Evolutionary conservation across 1,140 invertebrate species (phyloP).

Genomic region (Zeugodacus cucurbitae): DNA sequence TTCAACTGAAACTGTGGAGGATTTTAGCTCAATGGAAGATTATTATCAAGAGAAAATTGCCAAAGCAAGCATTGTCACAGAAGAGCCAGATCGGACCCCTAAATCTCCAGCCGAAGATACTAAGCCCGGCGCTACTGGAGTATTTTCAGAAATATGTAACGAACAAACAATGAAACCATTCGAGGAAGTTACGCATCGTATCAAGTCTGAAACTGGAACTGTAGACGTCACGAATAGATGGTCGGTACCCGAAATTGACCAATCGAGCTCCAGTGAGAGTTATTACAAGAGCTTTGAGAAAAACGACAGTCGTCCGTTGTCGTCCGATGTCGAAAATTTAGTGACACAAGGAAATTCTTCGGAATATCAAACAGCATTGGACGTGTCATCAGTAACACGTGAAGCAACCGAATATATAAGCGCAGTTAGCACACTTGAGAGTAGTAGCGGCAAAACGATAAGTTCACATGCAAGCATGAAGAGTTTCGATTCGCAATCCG

Average conservation of each 20-base stretch:
- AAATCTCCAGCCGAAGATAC: background rate
- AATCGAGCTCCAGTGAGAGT: conserved; percentile 88
- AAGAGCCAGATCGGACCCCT: conserved; percentile 40
- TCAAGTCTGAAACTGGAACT: conserved; percentile 66
- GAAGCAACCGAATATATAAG: conserved; percentile 87
- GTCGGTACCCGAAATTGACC: conserved; percentile 77
- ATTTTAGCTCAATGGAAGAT: conserved; percentile 63
- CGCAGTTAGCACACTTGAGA: conserved; percentile 72
- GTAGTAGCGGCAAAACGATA: conserved; percentile 69
- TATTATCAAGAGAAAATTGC: conserved; percentile 59
- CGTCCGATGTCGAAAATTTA: conserved; percentile 86
- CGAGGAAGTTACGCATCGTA: conserved; percentile 65
- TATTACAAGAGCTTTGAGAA: conserved; percentile 90
- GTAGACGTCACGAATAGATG: conserved; percentile 69
- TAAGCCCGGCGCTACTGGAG: background rate
- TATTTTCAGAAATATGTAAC: conserved; percentile 49
- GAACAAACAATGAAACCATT: conserved; percentile 57
- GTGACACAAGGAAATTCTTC: conserved; percentile 75
- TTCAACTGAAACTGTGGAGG: conserved; percentile 60
- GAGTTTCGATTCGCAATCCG: conserved; percentile 87
- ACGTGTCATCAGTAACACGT: conserved; percentile 71
- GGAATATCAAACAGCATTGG: conserved; percentile 90
- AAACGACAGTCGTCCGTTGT: conserved; percentile 83
- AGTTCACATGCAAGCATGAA: conserved; percentile 90
- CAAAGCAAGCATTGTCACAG: conserved; percentile 53